A percentile compares a stretch with the other conserved stretches of the same genome.
Evolutionary conservation across 2,888 invertebrate species (phyloP).

Genomic region (Pantelozetes paolii): DNA sequence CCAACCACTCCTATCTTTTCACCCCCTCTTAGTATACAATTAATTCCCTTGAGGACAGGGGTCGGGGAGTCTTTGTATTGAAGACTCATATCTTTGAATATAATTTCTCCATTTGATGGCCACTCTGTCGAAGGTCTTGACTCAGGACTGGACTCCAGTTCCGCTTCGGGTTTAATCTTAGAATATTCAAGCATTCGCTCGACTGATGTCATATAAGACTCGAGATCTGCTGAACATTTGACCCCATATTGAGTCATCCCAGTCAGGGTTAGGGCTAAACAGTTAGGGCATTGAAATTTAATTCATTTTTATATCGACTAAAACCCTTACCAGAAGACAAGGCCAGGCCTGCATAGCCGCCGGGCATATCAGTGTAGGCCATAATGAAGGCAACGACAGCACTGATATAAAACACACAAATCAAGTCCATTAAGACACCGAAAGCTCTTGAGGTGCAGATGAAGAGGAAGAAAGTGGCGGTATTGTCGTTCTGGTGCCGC

Average conservation of each 20-base stretch:
- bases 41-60: constrained; percentile 21
- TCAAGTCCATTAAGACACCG: constrained; percentile 60
- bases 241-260: constrained; percentile 58
- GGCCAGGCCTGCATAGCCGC: constrained; percentile 68
- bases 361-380: constrained; percentile 48
- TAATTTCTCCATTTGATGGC: constrained; percentile 24
- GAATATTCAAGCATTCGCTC: constrained; percentile 78
- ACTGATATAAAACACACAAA: constrained; percentile 39
- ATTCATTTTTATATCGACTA: constrained; percentile 64
- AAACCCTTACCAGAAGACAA: constrained; percentile 60
- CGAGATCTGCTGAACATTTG: constrained; percentile 57
- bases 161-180: constrained; percentile 66
- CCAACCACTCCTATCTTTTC: constrained; percentile 48
- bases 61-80: constrained; percentile 52
- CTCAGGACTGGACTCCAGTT: constrained; percentile 57
- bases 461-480: constrained; percentile 85
- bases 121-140: constrained; percentile 18
- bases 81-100: not conserved
- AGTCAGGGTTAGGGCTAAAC: constrained; percentile 59
- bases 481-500: constrained; percentile 64
- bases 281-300: constrained; percentile 58
- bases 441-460: constrained; percentile 85
- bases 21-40: constrained; percentile 28
- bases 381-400: constrained; percentile 38
- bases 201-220: constrained; percentile 58